Base-by-base conservation (phyloP, 2,888 invertebrate genomes). In the Andrena trimmerana region DNA sequence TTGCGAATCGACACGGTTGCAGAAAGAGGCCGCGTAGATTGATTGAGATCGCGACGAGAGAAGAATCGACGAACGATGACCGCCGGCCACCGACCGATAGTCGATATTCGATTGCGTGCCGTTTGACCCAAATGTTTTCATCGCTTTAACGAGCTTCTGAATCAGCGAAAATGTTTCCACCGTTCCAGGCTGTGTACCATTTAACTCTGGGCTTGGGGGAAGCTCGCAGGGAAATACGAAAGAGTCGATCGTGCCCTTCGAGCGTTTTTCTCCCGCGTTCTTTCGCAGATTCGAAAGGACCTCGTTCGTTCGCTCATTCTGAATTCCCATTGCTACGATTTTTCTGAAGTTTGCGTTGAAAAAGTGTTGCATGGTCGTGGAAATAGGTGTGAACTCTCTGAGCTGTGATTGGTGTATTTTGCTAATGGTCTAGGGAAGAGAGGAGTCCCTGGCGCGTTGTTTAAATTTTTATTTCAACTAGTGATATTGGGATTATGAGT, bases 51-150 rank as follows among this genome's bases (percentile, higher is more conserved):
- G 57, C 24, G 50, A 20, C 50, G 63, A 70, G 70, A 74, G 63
- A 81, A 76, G 77, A 75, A 82, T 71, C 68, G 72, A 70, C 57
- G 66, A 68, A 67, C 74, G 74, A 81, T 70, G 77, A 71, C 70
- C 57, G 67, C 31, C 16, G 42, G 42, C 42, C 42, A 62, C 33
- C 20, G 75, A 78, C 65, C 42, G 77, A 57, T 52, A 63, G 52
- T 69, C 85, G 81, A 82, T 70, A 76, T 78, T 84, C 80, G 69
- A 86, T 84, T 80, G 80, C 78, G 52, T 36, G 27, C 71, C 74
- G 69, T 85, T 85, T 85, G 85, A 86, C 85, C 86, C 84, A 80
- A 76, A 86, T 82, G 73, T 85, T 84, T 84, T 83, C 79, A 83
- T 85, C 78, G 80, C 78, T 78, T 83, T 84, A 78, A 82, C 82